Evolutionary conservation across 2,113 vertebrate genomes (phyloP), one percentile per base, ranked within the genome.

Genomic region (Corythaeola cristata): DNA sequence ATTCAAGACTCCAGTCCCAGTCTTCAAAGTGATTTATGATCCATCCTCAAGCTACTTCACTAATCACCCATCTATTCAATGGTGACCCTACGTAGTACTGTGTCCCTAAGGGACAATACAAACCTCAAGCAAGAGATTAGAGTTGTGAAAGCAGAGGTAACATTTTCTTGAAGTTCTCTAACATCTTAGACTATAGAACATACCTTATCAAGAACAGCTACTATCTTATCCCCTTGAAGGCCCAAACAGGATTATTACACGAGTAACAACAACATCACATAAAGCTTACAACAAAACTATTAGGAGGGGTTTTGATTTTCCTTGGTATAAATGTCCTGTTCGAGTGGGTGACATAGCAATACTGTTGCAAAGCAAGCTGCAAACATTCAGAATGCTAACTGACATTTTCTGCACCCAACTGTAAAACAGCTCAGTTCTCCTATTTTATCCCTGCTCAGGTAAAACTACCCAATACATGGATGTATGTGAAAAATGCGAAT

Each of bases 11-110:
- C 41, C 21, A 37, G 59, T 59, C 59, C 26, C 32, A 69, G 5
- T 77, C 74, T 89, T 93, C 66, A 82, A 82, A 67, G 73, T 77
- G 87, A 96, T 96, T 89, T 92, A 95, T 87, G 86, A 87, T 47
- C 41, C 55, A 92, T 77, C 91, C 94, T 89, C 74, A 80, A 74
- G 87, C 84, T 80, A 63, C n/a, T 16, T 89, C 82, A 91, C 66
- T 79, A 82, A 95, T 92, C 84, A 87, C 26, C 26, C 11, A 45
- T 62, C 41, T 92, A 78, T 59, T 73, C 64, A 80, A 6, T 17
- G 28, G 80, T 62, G 77, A 85, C 55, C 55, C 47, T 16, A 6
- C 3, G 23, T 64, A 90, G 68, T 83, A 79, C 41, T 35, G 12
- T 67, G 27, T 72, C 78, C 76, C 66, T 67, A 69, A 76, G 50